Percentiles rank a stretch among this genome's conserved stretches.
phyloP scores from a whole-genome alignment of 2,888 invertebrate genomes.

The Acanthosepion esculentum region DNA sequence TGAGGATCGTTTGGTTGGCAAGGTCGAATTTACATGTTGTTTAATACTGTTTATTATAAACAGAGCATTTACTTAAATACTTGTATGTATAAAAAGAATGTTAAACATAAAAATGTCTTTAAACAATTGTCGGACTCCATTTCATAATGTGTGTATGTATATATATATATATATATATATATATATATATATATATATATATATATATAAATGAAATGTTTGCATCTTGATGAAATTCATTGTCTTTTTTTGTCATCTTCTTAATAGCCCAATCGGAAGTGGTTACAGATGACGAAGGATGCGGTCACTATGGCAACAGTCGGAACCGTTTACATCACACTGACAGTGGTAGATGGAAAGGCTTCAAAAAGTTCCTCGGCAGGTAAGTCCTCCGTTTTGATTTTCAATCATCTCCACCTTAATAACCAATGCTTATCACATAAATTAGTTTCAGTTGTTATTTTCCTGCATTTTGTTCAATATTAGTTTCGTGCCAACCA shows the following conservation, averaged over 20 bases:
- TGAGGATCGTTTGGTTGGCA: no score
- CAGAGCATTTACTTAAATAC: no score
- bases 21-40: no score
- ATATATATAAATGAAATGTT: background rate
- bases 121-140: no score
- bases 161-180: background rate
- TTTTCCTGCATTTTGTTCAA: background rate
- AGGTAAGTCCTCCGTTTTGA: conserved; percentile 68
- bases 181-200: background rate
- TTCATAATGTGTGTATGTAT: no score
- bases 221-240: background rate
- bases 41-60: no score
- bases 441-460: background rate
- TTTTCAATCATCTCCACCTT: background rate
- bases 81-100: no score
- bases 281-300: conserved; percentile 70
- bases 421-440: background rate
- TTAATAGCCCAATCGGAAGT: conserved; percentile 68
- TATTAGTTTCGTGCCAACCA: background rate
- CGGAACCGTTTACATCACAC: conserved; percentile 60
- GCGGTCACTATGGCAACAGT: conserved; percentile 54
- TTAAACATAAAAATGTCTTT: no score
- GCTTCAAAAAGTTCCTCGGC: conserved; percentile 82
- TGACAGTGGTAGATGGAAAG: conserved; percentile 77
- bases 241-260: conserved; percentile 39